Conservation (phyloP, 2,797 vertebrate genomes). For the Delichon dasypus region DNA sequence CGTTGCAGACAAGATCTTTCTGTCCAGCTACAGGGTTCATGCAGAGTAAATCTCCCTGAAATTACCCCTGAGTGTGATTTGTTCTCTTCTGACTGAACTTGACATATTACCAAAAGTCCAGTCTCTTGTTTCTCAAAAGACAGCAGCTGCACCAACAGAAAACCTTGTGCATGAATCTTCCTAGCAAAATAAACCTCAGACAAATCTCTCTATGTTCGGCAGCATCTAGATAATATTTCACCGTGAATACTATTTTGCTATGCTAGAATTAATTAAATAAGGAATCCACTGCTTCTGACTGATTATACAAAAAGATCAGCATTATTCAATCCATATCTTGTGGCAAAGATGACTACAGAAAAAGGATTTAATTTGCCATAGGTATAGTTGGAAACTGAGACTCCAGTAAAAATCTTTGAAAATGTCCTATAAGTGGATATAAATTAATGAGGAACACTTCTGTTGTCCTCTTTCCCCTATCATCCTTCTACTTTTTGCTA, state of each 20-base stretch:
- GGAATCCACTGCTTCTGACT: neutral
- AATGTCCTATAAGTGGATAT: neutral
- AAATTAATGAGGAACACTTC: neutral
- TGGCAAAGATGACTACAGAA: neutral
- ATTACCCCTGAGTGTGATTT: neutral
- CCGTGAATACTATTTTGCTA: neutral
- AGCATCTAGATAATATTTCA: neutral
- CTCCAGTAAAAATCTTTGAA: neutral
- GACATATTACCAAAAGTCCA: neutral
- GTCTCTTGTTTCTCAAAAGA: neutral
- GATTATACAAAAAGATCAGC: neutral
- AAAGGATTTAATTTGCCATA: neutral
- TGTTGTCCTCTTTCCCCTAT: neutral
- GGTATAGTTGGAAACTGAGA: neutral
- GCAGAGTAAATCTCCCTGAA: neutral
- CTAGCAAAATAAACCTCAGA: neutral
- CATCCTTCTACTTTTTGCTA: neutral
- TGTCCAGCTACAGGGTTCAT: neutral
- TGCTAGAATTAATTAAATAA: neutral
- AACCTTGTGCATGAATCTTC: neutral
- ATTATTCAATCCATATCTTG: neutral
- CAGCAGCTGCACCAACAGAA: neutral
- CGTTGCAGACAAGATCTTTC: neutral
- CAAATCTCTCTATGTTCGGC: neutral
- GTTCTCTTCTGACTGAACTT: neutral